These are phyloP conservation scores for Dicaeum eximium DNA, from an alignment of 2,113 vertebrate genomes.

Conservation along the genomic window DNA sequence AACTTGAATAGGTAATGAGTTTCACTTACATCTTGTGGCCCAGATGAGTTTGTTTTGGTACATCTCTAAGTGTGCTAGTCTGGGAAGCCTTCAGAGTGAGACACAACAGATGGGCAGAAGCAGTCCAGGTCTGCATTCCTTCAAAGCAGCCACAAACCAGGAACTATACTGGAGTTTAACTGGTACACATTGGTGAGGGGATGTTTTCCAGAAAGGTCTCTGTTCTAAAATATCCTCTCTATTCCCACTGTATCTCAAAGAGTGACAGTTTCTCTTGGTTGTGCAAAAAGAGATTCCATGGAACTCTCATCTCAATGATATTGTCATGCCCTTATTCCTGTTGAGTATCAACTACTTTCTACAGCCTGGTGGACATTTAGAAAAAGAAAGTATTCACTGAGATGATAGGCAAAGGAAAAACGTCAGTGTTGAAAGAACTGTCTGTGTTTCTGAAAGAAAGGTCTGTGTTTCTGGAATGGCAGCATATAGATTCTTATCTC, in stretches of 20 bases:
- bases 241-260: rapidly evolving
- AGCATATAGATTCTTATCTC: background rate
- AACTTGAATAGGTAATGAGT: background rate
- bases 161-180: background rate
- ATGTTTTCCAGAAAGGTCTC: background rate
- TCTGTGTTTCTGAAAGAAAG: background rate
- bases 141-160: background rate
- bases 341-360: background rate
- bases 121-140: background rate
- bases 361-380: background rate
- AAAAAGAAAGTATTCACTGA: background rate
- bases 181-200: background rate
- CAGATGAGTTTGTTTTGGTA: background rate
- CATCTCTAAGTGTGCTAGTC: background rate
- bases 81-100: background rate
- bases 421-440: background rate
- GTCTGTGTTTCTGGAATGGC: background rate
- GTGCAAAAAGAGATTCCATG: background rate
- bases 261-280: rapidly evolving
- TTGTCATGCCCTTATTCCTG: background rate
- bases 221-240: background rate
- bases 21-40: background rate
- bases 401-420: background rate
- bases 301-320: background rate
- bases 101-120: background rate